Conservation (phyloP, 2,797 vertebrate species). For the Pseudochirops corinnae region DNA sequence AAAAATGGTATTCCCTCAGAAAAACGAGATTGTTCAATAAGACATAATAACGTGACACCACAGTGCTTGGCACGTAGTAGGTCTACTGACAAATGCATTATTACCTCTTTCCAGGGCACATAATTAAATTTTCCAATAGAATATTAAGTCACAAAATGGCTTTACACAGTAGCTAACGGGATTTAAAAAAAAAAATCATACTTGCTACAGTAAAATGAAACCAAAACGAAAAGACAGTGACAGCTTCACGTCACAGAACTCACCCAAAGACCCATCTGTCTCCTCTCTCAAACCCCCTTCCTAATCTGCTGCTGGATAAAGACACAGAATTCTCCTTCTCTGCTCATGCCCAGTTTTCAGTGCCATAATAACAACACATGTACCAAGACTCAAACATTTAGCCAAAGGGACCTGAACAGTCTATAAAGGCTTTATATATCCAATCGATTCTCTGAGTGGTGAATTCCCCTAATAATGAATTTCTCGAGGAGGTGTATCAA, state of each 20-base stretch:
- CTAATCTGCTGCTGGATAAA: background rate
- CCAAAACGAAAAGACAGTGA: background rate
- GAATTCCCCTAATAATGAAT: background rate
- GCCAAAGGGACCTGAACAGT: background rate
- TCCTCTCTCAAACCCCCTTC: background rate
- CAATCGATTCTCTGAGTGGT: background rate
- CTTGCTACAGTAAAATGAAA: background rate
- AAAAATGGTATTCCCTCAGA: background rate
- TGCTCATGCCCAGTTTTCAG: background rate
- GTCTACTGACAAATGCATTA: background rate
- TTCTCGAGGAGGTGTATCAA: background rate
- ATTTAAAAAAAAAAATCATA: background rate
- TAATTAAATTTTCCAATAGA: background rate
- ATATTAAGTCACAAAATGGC: background rate
- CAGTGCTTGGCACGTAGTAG: background rate
- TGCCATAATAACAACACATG: background rate
- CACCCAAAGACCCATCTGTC: background rate
- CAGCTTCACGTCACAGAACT: background rate
- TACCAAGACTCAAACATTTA: background rate
- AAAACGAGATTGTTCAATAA: background rate
- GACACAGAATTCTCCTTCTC: background rate
- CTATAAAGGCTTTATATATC: background rate
- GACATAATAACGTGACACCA: background rate
- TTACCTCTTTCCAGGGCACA: background rate
- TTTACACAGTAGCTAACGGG: background rate